A percentile compares a stretch with the other conserved stretches of the same genome.
Evolutionary conservation across 2,797 vertebrate species (phyloP).

Genomic region (Sebastes itinus): DNA sequence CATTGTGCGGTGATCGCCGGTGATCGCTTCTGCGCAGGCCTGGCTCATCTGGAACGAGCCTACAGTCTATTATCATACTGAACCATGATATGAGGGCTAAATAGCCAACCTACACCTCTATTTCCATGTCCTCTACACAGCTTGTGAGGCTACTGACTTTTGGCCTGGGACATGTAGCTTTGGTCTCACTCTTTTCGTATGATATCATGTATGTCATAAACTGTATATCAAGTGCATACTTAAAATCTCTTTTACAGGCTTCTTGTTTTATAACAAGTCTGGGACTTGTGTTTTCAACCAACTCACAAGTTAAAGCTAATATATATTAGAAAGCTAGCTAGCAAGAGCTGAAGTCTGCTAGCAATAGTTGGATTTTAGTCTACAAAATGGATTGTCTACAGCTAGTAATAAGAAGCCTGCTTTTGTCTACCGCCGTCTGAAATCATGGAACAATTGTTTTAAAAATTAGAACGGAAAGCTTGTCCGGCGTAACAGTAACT

Average conservation of each 20-base stretch:
- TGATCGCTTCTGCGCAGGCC: too few relatives aligned
- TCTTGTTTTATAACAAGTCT: too few relatives aligned
- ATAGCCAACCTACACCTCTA: neutral
- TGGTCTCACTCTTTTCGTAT: neutral
- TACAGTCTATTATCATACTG: neutral
- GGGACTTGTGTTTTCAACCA: too few relatives aligned
- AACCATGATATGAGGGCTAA: neutral
- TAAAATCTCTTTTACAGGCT: too few relatives aligned
- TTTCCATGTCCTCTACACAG: neutral
- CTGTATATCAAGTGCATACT: neutral
- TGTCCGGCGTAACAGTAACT: neutral
- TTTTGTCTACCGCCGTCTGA: neutral
- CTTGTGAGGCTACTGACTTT: neutral
- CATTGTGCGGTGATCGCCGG: too few relatives aligned
- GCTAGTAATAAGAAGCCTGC: neutral
- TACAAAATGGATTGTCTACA: neutral
- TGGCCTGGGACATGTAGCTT: neutral
- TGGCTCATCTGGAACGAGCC: too few relatives aligned
- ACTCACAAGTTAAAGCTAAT: too few relatives aligned
- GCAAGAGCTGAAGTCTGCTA: neutral
- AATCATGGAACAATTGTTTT: neutral
- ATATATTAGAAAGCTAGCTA: too few relatives aligned
- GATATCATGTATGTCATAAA: neutral
- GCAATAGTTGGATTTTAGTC: neutral
- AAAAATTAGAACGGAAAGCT: neutral